Conservation (phyloP, 2,888 invertebrate species). For the Anoplius nigerrimus region DNA sequence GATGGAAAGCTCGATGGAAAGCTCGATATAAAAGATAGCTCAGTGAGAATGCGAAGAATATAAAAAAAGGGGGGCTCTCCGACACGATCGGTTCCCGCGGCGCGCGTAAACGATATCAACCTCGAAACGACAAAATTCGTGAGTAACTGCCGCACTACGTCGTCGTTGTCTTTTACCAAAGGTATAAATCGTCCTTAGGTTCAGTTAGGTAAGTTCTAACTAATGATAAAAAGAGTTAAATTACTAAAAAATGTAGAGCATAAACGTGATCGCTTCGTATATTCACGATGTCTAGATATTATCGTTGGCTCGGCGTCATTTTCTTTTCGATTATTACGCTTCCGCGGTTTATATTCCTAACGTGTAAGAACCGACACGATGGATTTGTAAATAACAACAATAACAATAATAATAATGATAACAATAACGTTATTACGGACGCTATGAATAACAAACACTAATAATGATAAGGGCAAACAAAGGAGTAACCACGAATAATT, state of each 20-base stretch:
- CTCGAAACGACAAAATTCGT: too few relatives aligned
- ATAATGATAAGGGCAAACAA: too few relatives aligned
- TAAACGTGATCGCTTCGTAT: conserved; percentile 23
- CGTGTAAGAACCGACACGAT: background rate
- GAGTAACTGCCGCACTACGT: conserved; percentile 17
- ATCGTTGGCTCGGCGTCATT: conserved; percentile 1
- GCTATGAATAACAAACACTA: too few relatives aligned
- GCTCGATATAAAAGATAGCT: too few relatives aligned
- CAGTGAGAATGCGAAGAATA: too few relatives aligned
- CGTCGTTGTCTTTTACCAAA: conserved; percentile 37
- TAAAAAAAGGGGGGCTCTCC: too few relatives aligned
- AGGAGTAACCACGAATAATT: too few relatives aligned
- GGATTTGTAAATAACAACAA: conserved; percentile 19
- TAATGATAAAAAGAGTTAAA: conserved; percentile 11
- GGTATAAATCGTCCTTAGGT: conserved; percentile 31
- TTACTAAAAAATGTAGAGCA: conserved; percentile 5
- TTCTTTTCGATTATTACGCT: background rate
- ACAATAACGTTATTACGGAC: too few relatives aligned
- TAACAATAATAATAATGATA: too few relatives aligned
- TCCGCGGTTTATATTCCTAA: conserved; percentile 27
- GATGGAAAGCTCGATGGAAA: too few relatives aligned
- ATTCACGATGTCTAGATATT: conserved; percentile 12
- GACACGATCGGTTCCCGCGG: too few relatives aligned
- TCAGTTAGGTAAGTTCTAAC: conserved; percentile 27
- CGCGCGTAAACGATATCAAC: too few relatives aligned